Base-by-base conservation (phyloP, 2,113 vertebrate species). In the Trogon melanurus region DNA sequence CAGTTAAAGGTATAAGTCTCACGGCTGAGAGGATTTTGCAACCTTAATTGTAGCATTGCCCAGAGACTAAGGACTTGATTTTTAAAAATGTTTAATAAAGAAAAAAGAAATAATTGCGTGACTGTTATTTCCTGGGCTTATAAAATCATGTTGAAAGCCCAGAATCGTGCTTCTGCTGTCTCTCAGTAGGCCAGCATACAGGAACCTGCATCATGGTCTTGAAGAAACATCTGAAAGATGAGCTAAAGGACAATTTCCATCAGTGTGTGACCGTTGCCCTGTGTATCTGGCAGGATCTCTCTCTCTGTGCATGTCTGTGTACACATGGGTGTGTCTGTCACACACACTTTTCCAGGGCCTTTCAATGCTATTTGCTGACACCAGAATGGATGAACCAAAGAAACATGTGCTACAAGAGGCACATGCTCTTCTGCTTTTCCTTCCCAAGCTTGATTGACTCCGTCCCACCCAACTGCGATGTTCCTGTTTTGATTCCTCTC, bases 401-500 rank as follows among this genome's bases (percentile, higher is more conserved):
- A 53, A 88, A 76, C 47, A 50, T 0, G 0, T 66, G 29, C 54
- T 89, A 36, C 51, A 89, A 58, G 72, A 80, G 30, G 30, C 64
- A 29, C 3, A 2, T 2, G 8, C 10, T 88, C 67, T 91, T 92
- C 75, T 91, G 36, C 26, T 93, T 93, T 69, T 86, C 54, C 26
- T 95, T 92, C 18, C 54, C 1, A 13, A 48, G 45, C 18, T 71
- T 82, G n/a, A 38, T 3, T 64, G 16, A 67, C 44, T 62, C 51
- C 54, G 29, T 75, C 29, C 58, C 29, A 76, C 45, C 23, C 45
- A 34, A 32, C 29, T 65, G 4, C 9, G 1, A 53, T n/a, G 34
- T 32, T 91, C 56, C 69, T 96, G 29, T 44, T 89, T 94, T 79
- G 61, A 44, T 75, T 60, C 16, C 67, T 71, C 56, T 80, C 38